phyloP scores from a whole-genome alignment of 1,140 invertebrate genomes.

The Phocides pigmalion region DNA sequence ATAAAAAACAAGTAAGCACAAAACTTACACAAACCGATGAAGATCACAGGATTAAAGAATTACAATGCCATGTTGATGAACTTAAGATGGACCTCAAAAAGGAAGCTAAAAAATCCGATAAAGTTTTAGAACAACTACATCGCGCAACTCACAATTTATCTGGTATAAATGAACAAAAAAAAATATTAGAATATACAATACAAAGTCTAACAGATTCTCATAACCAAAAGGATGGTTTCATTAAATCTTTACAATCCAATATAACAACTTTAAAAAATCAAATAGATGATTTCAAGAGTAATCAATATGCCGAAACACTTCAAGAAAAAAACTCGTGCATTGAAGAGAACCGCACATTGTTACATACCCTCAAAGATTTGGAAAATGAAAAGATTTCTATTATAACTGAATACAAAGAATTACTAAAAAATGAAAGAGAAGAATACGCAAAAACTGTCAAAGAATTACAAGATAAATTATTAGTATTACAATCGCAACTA shows the following conservation, averaged over 20 bases:
- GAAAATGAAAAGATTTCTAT: slow-evolving; percentile 72
- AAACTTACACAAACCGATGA: slow-evolving; percentile 59
- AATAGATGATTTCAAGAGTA: slow-evolving; percentile 50
- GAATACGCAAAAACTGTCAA: slow-evolving; percentile 66
- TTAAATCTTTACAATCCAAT: slow-evolving; percentile 47
- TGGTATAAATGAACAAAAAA: slow-evolving; percentile 53
- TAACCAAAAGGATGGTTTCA: slow-evolving; percentile 55
- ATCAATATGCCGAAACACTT: slow-evolving; percentile 40
- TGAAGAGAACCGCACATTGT: slow-evolving; percentile 61
- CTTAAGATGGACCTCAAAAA: slow-evolving; percentile 47
- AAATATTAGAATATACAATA: slow-evolving; percentile 48
- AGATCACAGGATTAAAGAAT: slow-evolving; percentile 40
- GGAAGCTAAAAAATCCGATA: slow-evolving; percentile 48
- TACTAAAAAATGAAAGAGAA: slow-evolving; percentile 69
- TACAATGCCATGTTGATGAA: slow-evolving; percentile 45
- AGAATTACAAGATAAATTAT: slow-evolving; percentile 63
- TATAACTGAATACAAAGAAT: slow-evolving; percentile 68
- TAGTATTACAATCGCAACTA: slow-evolving; percentile 61
- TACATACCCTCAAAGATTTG: slow-evolving; percentile 62
- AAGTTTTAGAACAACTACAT: slow-evolving; percentile 44
- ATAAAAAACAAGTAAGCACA: slow-evolving; percentile 30
- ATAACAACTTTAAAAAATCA: slow-evolving; percentile 54
- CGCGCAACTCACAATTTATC: slow-evolving; percentile 52
- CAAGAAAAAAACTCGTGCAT: slow-evolving; percentile 42
- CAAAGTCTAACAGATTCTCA: slow-evolving; percentile 50